Conservation (phyloP, 2,113 vertebrate genomes). For the Zeus faber region DNA sequence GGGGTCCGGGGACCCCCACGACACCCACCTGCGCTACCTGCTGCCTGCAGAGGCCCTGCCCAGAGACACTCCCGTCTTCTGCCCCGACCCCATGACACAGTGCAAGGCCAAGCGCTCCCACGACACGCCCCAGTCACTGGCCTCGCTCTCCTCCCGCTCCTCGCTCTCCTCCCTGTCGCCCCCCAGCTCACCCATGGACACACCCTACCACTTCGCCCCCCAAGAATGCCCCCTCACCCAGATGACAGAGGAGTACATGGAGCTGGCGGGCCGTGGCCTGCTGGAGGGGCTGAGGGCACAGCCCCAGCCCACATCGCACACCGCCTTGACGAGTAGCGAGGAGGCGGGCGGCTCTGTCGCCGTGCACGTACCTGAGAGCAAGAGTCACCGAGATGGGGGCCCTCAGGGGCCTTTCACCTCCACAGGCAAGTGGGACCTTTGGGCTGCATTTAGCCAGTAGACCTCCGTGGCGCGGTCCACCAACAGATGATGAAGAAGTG, state of each 20-base stretch:
- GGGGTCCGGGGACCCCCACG: conserved; percentile 49
- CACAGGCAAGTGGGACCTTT: conserved; percentile 70
- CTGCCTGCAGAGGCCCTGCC: conserved; percentile 78
- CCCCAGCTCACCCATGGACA: conserved; percentile 94
- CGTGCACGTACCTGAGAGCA: conserved; percentile 74
- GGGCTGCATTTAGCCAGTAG: background rate
- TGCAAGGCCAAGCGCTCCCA: conserved; percentile 83
- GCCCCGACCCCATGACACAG: conserved; percentile 62
- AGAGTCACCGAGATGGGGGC: conserved; percentile 76
- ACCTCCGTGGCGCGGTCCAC: too few relatives aligned
- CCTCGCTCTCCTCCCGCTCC: conserved; percentile 91
- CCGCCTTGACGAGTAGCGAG: conserved; percentile 68
- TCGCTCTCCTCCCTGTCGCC: conserved; percentile 94
- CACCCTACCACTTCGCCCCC: conserved; percentile 84
- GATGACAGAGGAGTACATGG: conserved; percentile 89
- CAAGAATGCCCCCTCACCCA: conserved; percentile 88
- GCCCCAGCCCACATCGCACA: conserved; percentile 42
- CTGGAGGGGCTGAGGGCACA: conserved; percentile 82
- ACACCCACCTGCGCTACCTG: conserved; percentile 85
- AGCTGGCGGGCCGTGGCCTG: conserved; percentile 82
- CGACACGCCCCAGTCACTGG: conserved; percentile 91
- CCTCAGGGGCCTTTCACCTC: conserved; percentile 71
- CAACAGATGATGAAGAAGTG: too few relatives aligned
- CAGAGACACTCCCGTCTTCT: conserved; percentile 70
- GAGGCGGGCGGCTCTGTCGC: conserved; percentile 49